These are phyloP conservation scores for Prunella strophiata DNA, from an alignment of 2,797 vertebrate genomes.

Conservation along the genomic window DNA sequence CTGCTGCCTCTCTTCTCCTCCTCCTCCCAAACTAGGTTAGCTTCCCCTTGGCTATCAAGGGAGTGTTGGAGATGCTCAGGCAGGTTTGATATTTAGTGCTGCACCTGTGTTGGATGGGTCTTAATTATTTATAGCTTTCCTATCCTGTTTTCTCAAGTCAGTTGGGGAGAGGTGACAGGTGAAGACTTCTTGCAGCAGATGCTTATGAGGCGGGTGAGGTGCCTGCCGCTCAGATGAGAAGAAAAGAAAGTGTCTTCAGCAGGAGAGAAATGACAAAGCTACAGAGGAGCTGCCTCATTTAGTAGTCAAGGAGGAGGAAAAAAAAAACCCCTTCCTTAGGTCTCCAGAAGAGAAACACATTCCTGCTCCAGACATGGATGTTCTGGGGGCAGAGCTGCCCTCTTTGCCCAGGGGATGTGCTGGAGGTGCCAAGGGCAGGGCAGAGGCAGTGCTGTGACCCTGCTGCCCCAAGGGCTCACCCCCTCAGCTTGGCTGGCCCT, in stretches of 20 bases:
- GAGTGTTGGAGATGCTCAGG: constrained; percentile 20
- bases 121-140: constrained; percentile 70
- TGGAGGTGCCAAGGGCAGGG: background rate
- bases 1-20: background rate
- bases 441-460: background rate
- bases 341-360: background rate
- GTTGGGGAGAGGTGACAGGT: constrained; percentile 68
- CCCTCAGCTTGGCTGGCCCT: background rate
- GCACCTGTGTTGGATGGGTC: constrained; percentile 21
- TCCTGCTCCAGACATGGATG: background rate
- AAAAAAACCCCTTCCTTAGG: background rate
- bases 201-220: constrained; percentile 49
- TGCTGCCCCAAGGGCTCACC: fast-evolving
- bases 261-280: constrained; percentile 52
- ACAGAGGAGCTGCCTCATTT: constrained; percentile 51
- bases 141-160: constrained; percentile 55
- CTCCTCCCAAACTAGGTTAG: constrained; percentile 33
- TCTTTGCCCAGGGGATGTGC: background rate
- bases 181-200: constrained; percentile 63
- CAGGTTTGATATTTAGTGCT: constrained; percentile 50
- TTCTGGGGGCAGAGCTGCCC: background rate
- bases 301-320: background rate
- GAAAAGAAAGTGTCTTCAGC: constrained; percentile 57
- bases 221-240: constrained; percentile 57
- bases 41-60: constrained; percentile 13